These are phyloP conservation scores for Crypturellus undulatus DNA, from an alignment of 2,113 vertebrate genomes.

Conservation along the genomic window DNA sequence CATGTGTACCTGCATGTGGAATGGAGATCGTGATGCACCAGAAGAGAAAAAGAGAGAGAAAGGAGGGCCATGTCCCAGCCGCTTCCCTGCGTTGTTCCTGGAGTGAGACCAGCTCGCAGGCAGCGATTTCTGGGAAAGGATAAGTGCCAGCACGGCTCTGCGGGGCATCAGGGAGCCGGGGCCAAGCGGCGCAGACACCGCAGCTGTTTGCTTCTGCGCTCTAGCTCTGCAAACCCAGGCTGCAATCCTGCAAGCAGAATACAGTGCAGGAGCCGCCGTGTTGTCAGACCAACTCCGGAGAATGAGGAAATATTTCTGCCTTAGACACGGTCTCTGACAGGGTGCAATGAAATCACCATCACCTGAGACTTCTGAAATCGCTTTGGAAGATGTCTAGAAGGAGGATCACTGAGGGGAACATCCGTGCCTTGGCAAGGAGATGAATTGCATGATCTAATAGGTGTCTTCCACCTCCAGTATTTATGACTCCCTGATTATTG, in stretches of 20 bases:
- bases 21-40: fast-evolving
- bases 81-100: background rate
- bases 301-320: background rate
- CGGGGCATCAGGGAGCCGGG: background rate
- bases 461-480: background rate
- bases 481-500: slow-evolving; percentile 16
- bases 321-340: background rate
- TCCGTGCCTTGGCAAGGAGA: background rate
- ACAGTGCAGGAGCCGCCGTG: background rate
- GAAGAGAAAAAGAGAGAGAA: background rate
- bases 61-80: background rate
- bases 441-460: background rate
- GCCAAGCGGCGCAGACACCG: fast-evolving
- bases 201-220: background rate
- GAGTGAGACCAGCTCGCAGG: background rate
- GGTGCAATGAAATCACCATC: background rate
- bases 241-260: background rate
- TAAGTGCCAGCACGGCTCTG: fast-evolving
- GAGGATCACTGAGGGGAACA: background rate
- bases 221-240: background rate
- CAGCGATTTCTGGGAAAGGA: background rate
- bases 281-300: background rate
- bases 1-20: too few relatives aligned
- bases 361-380: background rate
- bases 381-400: background rate